Base-by-base conservation (phyloP, 2,113 vertebrate genomes). In the Garra rufa region DNA sequence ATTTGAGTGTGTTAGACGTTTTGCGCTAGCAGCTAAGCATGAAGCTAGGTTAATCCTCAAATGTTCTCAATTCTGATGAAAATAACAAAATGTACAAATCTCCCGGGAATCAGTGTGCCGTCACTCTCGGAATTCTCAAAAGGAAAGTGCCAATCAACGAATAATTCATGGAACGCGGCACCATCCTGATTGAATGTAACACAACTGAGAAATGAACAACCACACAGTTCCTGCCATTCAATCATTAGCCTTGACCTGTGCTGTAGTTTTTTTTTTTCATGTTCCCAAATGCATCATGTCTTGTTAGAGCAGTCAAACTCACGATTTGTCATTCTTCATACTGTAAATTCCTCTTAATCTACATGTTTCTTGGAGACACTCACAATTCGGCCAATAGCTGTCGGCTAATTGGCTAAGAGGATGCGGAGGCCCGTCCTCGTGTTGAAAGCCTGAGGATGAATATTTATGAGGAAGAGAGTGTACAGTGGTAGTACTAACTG, bases 391-490 rank as follows among this genome's bases (percentile, higher is more conserved):
- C 70, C 59, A 76, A 57, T 73, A 17, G 57, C 10, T n/a, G 6
- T 50, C 30, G 2, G 44, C 43, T 77, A 81, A 87, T 85, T 83
- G 69, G 59, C 59, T 78, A 41, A 34, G 24, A 70, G 41, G 74
- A 71, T 83, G 57, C 48, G 1, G 13, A 80, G 59, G 55, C 55
- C 9, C 52, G 48, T 44, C 30, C 38, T 15, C 5, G 61, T 26
- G 76, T 17, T 19, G 30, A 48, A 75, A 57, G 13, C 3, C 17
- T 83, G 80, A 15, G 19, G 48, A 46, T 85, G 69, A 89, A 87
- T 85, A 89, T 83, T 76, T 79, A 89, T 87, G 61, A 77, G 70
- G 15, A 10, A 14, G 52, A 38, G 44, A 61, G 43, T 28, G 86
- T 52, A 63, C 52, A 81, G 44, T 73, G 17, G 3, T 52, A 24